Evolutionary conservation across 2,888 invertebrate genomes (phyloP).

Genomic region (Calliopum simillimum): DNA sequence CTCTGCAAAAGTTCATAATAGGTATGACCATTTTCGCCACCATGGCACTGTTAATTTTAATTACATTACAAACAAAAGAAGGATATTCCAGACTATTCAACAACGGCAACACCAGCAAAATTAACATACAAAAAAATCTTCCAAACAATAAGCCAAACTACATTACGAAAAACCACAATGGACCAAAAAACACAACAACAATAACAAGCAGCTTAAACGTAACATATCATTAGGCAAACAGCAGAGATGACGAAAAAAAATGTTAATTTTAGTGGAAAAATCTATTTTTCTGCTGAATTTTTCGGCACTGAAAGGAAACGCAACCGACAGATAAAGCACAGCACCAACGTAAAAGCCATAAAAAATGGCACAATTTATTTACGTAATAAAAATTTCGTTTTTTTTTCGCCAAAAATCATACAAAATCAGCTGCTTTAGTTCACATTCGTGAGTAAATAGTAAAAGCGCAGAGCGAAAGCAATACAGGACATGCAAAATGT

Average conservation of each 20-base stretch:
- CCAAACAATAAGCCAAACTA: no score
- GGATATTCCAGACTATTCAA: background rate
- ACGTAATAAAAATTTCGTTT: conserved; percentile 30
- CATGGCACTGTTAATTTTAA: conserved; percentile 6
- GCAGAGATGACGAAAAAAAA: background rate
- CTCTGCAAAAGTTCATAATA: no score
- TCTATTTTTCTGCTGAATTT: background rate
- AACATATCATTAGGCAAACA: conserved; percentile 25
- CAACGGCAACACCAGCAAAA: no score
- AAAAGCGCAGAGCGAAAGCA: background rate
- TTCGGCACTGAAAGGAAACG: background rate
- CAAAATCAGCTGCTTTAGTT: conserved; percentile 26
- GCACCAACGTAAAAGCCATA: background rate
- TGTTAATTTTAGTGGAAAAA: conserved; percentile 2
- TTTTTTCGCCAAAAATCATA: conserved; percentile 8
- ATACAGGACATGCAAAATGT: background rate
- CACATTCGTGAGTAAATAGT: background rate
- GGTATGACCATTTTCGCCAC: background rate
- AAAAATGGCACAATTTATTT: conserved; percentile 28
- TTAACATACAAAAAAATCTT: no score
- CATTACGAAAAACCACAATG: no score
- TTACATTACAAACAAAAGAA: background rate
- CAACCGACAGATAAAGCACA: background rate
- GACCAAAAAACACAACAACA: background rate
- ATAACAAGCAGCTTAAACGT: background rate